Evolutionary conservation across 2,888 invertebrate genomes (phyloP).

Genomic region (Bhutanitis thaidina): DNA sequence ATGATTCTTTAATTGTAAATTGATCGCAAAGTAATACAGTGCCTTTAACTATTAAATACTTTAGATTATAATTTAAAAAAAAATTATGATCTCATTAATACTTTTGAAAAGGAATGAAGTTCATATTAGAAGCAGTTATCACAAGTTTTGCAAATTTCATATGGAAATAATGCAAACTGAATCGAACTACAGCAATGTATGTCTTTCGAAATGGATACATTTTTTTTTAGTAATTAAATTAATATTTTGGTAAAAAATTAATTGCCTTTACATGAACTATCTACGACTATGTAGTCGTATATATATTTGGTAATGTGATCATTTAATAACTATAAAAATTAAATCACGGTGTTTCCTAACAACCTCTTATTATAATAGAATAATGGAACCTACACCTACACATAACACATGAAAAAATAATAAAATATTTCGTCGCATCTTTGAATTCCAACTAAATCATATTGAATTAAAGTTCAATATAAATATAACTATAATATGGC

Average conservation of each 20-base stretch:
- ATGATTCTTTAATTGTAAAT: neutral
- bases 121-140: slow-evolving; percentile 10
- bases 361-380: too few relatives aligned
- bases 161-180: neutral
- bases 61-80: neutral
- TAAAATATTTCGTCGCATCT: too few relatives aligned
- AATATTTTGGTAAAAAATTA: neutral
- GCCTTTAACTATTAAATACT: too few relatives aligned
- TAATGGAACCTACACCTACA: too few relatives aligned
- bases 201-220: too few relatives aligned
- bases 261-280: neutral
- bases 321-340: slow-evolving; percentile 7
- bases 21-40: neutral
- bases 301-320: slow-evolving; percentile 15
- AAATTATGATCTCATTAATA: slow-evolving; percentile 1
- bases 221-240: too few relatives aligned
- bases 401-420: too few relatives aligned
- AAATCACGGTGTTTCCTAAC: neutral
- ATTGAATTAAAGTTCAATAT: neutral
- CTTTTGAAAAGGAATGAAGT: neutral
- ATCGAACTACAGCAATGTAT: too few relatives aligned
- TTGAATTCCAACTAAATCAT: neutral
- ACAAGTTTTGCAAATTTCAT: slow-evolving; percentile 3
- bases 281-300: too few relatives aligned
- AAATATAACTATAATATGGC: slow-evolving; percentile 11